A percentile compares a stretch with the other conserved stretches of the same genome.
phyloP scores from a whole-genome alignment of 2,888 invertebrate species.

The Diarsia mendica region DNA sequence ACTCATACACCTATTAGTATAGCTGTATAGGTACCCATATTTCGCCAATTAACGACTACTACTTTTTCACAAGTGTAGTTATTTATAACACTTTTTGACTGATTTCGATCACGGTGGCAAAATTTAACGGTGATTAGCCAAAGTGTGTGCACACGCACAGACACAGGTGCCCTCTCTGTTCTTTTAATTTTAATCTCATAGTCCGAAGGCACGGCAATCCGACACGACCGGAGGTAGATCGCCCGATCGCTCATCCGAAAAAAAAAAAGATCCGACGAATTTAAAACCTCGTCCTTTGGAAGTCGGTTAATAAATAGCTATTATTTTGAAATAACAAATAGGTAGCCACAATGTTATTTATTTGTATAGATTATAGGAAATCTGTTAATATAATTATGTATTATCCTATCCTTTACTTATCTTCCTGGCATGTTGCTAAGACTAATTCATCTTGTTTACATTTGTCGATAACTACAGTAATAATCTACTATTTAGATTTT shows the following conservation, averaged over 20 bases:
- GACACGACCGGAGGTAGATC: neutral
- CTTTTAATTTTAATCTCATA: neutral
- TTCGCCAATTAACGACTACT: too few relatives aligned
- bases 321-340: neutral
- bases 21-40: too few relatives aligned
- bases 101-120: too few relatives aligned
- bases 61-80: too few relatives aligned
- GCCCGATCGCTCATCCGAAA: neutral
- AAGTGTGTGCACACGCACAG: too few relatives aligned
- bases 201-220: neutral
- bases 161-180: neutral
- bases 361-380: neutral
- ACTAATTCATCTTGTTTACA: slow-evolving; percentile 16
- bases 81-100: too few relatives aligned
- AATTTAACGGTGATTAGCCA: too few relatives aligned
- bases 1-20: too few relatives aligned
- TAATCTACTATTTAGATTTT: neutral
- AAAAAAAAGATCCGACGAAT: too few relatives aligned
- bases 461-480: slow-evolving; percentile 34
- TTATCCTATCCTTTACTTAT: neutral
- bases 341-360: too few relatives aligned
- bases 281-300: too few relatives aligned
- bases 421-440: slow-evolving; percentile 54
- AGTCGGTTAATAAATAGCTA: neutral
- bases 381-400: neutral